Percentiles rank a stretch among this genome's conserved stretches.
phyloP scores from a whole-genome alignment of 2,888 invertebrate species.

The Synanthedon vespiformis region DNA sequence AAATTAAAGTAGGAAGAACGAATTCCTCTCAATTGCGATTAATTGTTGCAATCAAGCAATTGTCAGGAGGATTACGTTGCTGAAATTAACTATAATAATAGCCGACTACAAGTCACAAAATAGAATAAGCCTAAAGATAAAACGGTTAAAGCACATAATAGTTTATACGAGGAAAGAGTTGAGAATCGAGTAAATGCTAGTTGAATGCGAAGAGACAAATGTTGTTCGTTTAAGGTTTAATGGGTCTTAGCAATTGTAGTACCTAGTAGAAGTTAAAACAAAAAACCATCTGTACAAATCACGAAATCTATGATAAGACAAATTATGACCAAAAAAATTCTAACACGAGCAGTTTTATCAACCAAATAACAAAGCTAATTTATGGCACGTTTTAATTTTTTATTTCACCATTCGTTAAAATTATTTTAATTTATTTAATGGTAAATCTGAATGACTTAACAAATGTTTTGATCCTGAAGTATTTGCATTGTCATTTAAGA shows the following conservation, averaged over 20 bases:
- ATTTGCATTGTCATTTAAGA: too few species aligned
- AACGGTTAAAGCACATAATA: conserved; percentile 20
- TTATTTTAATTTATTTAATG: too few species aligned
- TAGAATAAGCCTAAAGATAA: conserved; percentile 16
- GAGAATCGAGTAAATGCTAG: conserved; percentile 35
- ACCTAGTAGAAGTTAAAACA: too few species aligned
- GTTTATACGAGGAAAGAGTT: conserved; percentile 6
- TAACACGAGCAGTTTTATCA: too few species aligned
- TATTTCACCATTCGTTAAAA: too few species aligned
- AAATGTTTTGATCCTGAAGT: too few species aligned
- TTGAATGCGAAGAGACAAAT: conserved; percentile 37
- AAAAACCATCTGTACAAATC: too few species aligned
- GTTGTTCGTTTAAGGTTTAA: conserved; percentile 37
- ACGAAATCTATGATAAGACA: too few species aligned
- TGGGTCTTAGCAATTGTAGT: conserved; percentile 26
- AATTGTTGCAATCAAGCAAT: conserved; percentile 67
- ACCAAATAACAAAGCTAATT: too few species aligned
- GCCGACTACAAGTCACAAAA: conserved; percentile 13
- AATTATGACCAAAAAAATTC: too few species aligned
- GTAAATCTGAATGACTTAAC: too few species aligned
- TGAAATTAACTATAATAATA: conserved; percentile 54
- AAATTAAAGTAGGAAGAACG: conserved; percentile 40
- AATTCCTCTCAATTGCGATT: conserved; percentile 65
- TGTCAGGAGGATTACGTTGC: conserved; percentile 53
- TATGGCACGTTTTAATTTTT: too few species aligned